Base-by-base conservation (phyloP, 2,888 invertebrate genomes). In the Incurvaria masculella region DNA sequence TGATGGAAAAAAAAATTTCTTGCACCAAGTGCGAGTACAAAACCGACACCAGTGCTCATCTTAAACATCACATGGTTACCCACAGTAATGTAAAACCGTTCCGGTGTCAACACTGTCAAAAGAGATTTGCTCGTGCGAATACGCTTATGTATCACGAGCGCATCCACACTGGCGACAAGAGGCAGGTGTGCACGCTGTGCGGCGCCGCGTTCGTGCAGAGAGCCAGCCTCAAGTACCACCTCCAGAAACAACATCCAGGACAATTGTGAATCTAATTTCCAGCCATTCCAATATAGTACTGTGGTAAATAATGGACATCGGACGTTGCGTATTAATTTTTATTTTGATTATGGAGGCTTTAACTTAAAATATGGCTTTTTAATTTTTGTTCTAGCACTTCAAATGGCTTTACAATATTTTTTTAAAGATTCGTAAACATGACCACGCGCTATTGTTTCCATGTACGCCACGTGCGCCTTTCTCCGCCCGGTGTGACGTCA, bases 21-120 rank as follows among this genome's bases (percentile, higher is more conserved):
- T 81, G 81, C 21, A 67, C 69, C 0, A 72, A 80, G 20, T 81
- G 81, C 47, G 81, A 76, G 0, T 73, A 68, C 41, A 61, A 71
- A 1, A 70, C 69, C 51, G 65, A 63, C 46, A 55, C 52, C 1
- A 51, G 53, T 33, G 44, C 49, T 3, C 58, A 57, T 18, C 45
- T 64, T 33, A 54, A 47, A 1, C 52, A 53, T 0, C 67, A 67
- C 40, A 59, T 61, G 58, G 55, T 62, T 64, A 55, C 52, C n/a
- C 69, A 68, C 48, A 61, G 61, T 14, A 51, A 56, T 2, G 59
- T 55, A 4, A 61, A 60, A n/a, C 8, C 14, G 17, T 63, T 61
- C 46, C 55, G 58, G 16, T 72, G 70, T 46, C 47, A 57, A 1
- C 55, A 56, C 21, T 72, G 71, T 43, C 59, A 58, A 2, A 65